Percentiles rank a stretch among this genome's conserved stretches.
phyloP scores from a whole-genome alignment of 1,140 invertebrate species.

The Cecropterus lyciades region DNA sequence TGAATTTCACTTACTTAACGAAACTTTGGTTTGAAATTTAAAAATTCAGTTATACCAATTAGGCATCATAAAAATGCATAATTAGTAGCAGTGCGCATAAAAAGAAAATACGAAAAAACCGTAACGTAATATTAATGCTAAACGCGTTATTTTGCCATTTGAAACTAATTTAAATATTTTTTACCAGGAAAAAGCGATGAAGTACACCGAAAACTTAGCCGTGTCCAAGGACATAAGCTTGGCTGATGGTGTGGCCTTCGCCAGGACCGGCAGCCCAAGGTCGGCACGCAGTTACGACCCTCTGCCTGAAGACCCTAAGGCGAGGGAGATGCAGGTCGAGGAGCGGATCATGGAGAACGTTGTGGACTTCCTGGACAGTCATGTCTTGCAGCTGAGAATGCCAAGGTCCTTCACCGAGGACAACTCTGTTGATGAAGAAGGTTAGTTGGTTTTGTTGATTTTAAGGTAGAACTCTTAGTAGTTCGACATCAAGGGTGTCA shows the following conservation, averaged over 20 bases:
- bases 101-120: no score
- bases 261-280: constrained; percentile 67
- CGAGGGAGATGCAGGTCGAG: constrained; percentile 67
- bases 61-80: no score
- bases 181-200: constrained; percentile 79
- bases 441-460: constrained; percentile 53
- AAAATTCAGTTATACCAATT: no score
- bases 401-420: constrained; percentile 88
- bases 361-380: constrained; percentile 90
- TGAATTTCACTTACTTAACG: no score
- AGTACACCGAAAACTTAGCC: constrained; percentile 73
- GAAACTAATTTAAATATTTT: constrained; percentile 4
- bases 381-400: constrained; percentile 91
- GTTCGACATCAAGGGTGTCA: no score
- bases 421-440: constrained; percentile 87
- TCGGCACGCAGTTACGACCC: constrained; percentile 75
- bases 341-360: constrained; percentile 89
- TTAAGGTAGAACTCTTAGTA: neutral
- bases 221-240: constrained; percentile 65
- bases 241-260: constrained; percentile 65
- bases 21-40: no score
- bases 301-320: constrained; percentile 66
- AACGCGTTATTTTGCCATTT: neutral
- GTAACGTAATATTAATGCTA: neutral
- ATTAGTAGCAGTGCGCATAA: no score